Percentiles rank a stretch among this genome's conserved stretches.
phyloP scores from a whole-genome alignment of 2,113 vertebrate species.

The Stegostoma tigrinum region DNA sequence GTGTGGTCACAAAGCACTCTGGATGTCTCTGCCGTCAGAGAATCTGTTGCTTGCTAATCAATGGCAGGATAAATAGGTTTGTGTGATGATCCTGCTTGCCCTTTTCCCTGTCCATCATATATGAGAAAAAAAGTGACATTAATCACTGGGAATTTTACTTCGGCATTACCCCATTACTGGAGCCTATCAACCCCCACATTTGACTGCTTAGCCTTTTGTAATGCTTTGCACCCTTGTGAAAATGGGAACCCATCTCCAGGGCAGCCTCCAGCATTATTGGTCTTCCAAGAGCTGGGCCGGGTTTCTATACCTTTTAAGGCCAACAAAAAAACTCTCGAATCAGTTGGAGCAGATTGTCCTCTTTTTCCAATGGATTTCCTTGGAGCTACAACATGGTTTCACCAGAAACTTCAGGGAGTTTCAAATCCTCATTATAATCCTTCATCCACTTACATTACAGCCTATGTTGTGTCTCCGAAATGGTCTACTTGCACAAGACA shows the following conservation, averaged over 20 bases:
- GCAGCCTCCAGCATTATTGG: background rate
- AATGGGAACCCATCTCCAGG: too few relatives aligned
- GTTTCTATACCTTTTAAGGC: background rate
- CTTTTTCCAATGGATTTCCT: background rate
- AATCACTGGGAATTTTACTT: background rate
- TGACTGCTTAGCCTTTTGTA: background rate
- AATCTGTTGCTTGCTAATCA: background rate
- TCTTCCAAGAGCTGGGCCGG: background rate
- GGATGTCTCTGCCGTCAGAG: background rate
- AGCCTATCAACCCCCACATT: background rate
- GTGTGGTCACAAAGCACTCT: background rate
- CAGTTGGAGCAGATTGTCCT: too few relatives aligned
- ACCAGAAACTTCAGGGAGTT: background rate
- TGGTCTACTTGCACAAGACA: background rate
- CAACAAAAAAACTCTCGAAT: background rate
- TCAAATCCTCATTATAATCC: background rate
- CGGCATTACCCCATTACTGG: background rate
- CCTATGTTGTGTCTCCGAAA: background rate
- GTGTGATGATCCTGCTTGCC: background rate
- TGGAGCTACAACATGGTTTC: background rate
- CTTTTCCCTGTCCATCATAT: background rate
- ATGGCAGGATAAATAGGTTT: background rate
- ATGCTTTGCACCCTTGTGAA: background rate
- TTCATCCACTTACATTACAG: too few relatives aligned
- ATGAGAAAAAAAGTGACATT: background rate